These are phyloP conservation scores for Catharus bicknelli DNA, from an alignment of 2,113 vertebrate species.

Conservation along the genomic window DNA sequence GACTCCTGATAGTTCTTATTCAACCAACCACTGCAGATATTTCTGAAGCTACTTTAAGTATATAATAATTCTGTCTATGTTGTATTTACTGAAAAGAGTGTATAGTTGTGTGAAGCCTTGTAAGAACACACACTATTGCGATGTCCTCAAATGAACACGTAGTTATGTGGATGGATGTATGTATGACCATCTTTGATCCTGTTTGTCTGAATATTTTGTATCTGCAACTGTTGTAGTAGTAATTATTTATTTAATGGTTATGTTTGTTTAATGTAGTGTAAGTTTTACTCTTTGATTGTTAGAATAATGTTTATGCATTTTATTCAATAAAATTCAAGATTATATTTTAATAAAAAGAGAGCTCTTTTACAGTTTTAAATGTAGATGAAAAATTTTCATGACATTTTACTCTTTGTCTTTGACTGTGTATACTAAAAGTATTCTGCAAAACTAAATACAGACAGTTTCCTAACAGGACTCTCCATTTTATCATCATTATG, in stretches of 20 bases:
- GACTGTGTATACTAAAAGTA: slow-evolving; percentile 38
- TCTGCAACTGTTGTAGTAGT: not conserved
- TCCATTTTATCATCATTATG: slow-evolving; percentile 94
- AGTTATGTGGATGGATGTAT: slow-evolving; percentile 23
- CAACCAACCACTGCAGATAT: not conserved
- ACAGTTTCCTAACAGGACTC: slow-evolving; percentile 86
- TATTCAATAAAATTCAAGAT: not conserved
- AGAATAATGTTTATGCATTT: slow-evolving; percentile 16
- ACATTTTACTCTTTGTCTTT: slow-evolving; percentile 46
- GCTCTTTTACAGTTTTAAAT: slow-evolving; percentile 21
- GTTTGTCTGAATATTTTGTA: slow-evolving; percentile 47
- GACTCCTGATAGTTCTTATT: not conserved
- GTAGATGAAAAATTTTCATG: slow-evolving; percentile 19
- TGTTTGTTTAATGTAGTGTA: slow-evolving; percentile 18
- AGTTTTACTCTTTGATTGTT: slow-evolving; percentile 23
- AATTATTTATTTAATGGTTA: slow-evolving; percentile 24
- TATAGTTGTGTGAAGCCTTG: not conserved
- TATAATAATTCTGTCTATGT: not conserved
- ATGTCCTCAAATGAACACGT: not conserved
- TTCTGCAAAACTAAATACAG: slow-evolving; percentile 62
- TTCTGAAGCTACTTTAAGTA: not conserved
- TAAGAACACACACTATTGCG: not conserved
- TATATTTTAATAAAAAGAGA: slow-evolving; percentile 6
- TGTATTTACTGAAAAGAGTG: not conserved
- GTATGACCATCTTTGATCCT: not conserved